phyloP scores from a whole-genome alignment of 2,888 invertebrate genomes.

The Deroplatys truncata region DNA sequence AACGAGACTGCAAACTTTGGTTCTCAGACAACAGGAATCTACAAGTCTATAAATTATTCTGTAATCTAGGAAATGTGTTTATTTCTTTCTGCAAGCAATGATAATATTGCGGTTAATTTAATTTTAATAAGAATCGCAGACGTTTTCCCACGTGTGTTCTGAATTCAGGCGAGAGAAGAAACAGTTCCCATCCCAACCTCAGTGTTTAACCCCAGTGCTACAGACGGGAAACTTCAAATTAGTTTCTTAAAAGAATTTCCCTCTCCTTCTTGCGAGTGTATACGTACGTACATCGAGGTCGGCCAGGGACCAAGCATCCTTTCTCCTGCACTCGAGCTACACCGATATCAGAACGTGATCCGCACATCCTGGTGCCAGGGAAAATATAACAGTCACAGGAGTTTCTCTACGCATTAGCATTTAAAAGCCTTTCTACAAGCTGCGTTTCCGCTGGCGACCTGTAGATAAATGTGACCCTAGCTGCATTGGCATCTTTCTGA shows the following conservation, averaged over 20 bases:
- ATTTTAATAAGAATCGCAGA: neutral
- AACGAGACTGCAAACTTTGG: no score
- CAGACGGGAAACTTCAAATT: conserved; percentile 6
- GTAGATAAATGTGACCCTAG: no score
- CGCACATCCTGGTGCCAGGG: no score
- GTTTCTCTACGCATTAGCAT: no score
- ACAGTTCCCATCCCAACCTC: neutral
- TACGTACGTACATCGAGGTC: neutral
- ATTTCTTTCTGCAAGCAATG: neutral
- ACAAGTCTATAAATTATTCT: neutral
- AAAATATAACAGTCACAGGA: no score
- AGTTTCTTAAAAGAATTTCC: conserved; percentile 9
- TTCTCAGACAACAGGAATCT: neutral
- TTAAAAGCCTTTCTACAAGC: no score
- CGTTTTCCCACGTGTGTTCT: neutral
- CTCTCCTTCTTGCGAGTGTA: neutral
- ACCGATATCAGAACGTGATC: neutral
- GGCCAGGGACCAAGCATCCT: no score
- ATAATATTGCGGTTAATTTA: neutral
- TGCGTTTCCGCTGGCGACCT: no score
- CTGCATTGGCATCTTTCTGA: no score
- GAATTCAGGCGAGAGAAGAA: neutral
- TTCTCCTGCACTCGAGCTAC: no score
- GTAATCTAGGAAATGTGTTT: neutral
- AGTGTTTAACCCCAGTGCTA: neutral